These are phyloP conservation scores for Pungitius pungitius DNA, from an alignment of 2,113 vertebrate genomes.

Conservation along the genomic window DNA sequence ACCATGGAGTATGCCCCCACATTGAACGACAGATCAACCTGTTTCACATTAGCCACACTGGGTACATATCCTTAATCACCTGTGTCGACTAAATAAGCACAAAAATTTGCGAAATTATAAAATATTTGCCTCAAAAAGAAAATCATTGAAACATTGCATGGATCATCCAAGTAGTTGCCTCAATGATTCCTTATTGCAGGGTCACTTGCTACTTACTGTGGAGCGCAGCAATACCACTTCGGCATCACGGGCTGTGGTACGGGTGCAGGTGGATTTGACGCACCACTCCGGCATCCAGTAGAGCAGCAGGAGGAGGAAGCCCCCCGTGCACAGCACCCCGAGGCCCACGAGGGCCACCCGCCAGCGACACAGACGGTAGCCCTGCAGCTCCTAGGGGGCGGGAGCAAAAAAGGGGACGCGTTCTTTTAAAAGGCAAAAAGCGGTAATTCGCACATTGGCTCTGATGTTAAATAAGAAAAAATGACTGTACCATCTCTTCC, in stretches of 20 bases:
- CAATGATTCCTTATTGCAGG: background rate
- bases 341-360: slow-evolving; percentile 87
- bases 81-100: background rate
- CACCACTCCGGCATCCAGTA: slow-evolving; percentile 99
- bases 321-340: slow-evolving; percentile 90
- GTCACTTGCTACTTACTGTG: slow-evolving; percentile 78
- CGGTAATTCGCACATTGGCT: background rate
- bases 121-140: background rate
- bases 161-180: background rate
- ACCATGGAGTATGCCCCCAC: background rate
- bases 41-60: background rate
- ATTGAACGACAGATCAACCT: background rate
- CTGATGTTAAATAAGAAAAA: background rate
- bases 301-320: slow-evolving; percentile 95
- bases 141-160: background rate
- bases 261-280: slow-evolving; percentile 90
- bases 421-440: background rate
- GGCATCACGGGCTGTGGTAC: slow-evolving; percentile 85
- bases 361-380: slow-evolving; percentile 91
- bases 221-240: slow-evolving; percentile 92
- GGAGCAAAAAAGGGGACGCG: background rate
- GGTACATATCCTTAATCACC: background rate
- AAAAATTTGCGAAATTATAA: background rate
- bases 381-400: slow-evolving; percentile 86
- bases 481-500: slow-evolving; percentile 91